Evolutionary conservation across 2,113 vertebrate genomes (phyloP).

Genomic region (Emydura subglobosa): DNA sequence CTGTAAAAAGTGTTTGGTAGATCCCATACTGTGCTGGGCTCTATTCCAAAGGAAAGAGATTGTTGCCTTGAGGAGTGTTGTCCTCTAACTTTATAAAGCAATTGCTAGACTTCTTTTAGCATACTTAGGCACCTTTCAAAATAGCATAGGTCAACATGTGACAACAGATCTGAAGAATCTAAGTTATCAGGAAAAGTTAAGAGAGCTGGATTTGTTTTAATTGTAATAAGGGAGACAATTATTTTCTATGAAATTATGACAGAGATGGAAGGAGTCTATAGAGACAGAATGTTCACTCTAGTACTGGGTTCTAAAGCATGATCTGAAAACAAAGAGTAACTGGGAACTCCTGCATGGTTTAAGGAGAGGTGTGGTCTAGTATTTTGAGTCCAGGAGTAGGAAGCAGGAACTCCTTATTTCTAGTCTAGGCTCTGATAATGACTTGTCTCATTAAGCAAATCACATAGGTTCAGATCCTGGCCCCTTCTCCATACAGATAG

Average conservation of each 20-base stretch:
- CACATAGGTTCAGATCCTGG: not conserved
- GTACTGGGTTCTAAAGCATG: not conserved
- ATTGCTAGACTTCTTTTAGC: not conserved
- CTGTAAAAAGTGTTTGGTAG: fast-evolving
- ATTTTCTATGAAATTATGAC: not conserved
- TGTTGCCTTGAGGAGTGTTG: not conserved
- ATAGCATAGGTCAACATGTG: not conserved
- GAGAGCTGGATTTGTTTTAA: not conserved
- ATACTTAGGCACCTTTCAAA: not conserved
- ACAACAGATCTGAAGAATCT: not conserved
- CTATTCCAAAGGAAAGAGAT: not conserved
- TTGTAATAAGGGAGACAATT: not conserved
- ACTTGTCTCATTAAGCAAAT: not conserved
- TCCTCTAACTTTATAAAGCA: not conserved
- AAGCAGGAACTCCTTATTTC: not conserved
- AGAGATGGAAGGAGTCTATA: not conserved
- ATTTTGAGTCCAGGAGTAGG: not conserved
- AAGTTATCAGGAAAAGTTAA: not conserved
- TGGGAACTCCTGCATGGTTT: not conserved
- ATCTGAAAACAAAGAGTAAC: not conserved
- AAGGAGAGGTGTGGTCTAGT: not conserved
- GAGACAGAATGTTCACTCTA: constrained; percentile 1
- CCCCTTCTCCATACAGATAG: not conserved
- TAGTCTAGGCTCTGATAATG: not conserved
- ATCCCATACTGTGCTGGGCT: not conserved